These are phyloP conservation scores for Brachyistius frenatus DNA, from an alignment of 2,113 vertebrate species.

Conservation along the genomic window DNA sequence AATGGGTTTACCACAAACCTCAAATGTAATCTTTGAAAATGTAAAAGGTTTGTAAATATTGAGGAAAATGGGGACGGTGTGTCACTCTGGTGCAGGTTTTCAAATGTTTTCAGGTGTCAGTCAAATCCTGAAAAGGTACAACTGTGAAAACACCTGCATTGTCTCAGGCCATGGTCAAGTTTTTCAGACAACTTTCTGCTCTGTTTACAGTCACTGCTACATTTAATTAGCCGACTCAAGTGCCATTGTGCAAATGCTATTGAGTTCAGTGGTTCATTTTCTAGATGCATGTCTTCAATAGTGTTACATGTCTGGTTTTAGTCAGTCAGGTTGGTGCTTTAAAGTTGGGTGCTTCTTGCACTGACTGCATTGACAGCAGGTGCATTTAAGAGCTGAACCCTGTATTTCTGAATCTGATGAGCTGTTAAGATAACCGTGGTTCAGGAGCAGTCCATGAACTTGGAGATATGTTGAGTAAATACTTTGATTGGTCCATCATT, in stretches of 20 bases:
- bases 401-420: conserved; percentile 3
- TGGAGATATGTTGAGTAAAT: conserved; percentile 14
- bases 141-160: neutral
- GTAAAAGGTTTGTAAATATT: conserved; percentile 10
- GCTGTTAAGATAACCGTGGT: conserved; percentile 13
- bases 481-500: conserved; percentile 21
- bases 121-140: neutral
- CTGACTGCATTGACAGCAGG: conserved; percentile 21
- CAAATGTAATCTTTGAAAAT: conserved; percentile 38
- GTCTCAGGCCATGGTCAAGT: neutral
- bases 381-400: neutral
- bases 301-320: neutral
- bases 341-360: conserved; percentile 13
- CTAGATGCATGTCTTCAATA: neutral
- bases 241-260: conserved; percentile 19
- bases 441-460: conserved; percentile 9
- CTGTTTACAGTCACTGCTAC: conserved; percentile 2
- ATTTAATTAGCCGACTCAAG: neutral
- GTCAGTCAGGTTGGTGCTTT: conserved; percentile 4
- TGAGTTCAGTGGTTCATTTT: conserved; percentile 7
- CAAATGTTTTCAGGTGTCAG: neutral
- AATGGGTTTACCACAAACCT: conserved; percentile 38
- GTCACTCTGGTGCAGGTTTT: neutral
- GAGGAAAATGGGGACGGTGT: neutral
- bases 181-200: conserved; percentile 14